Percentiles rank a stretch among this genome's conserved stretches.
Evolutionary conservation across 1,140 invertebrate species (phyloP).

Genomic region (Leptopilina clavipes): DNA sequence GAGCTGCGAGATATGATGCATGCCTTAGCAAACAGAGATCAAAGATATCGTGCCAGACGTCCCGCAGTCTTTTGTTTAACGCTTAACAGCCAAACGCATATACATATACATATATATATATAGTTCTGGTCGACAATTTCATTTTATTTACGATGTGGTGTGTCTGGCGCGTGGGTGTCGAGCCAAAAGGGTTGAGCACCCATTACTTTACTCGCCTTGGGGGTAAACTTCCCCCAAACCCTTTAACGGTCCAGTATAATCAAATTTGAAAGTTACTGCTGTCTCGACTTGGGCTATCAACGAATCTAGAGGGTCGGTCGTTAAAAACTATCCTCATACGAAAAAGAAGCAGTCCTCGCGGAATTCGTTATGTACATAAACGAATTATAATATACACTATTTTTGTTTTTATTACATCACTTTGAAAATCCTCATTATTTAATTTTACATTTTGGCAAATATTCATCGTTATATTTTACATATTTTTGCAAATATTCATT

Average conservation of each 20-base stretch:
- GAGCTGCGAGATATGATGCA: conserved; percentile 56
- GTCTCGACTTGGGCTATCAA: conserved; percentile 16
- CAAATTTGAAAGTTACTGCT: conserved; percentile 72
- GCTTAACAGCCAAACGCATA: conserved; percentile 60
- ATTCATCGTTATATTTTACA: too few relatives aligned
- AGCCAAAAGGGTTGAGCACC: conserved; percentile 66
- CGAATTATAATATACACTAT: too few relatives aligned
- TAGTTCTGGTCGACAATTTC: conserved; percentile 65
- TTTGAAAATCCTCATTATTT: too few relatives aligned
- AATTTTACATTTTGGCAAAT: too few relatives aligned
- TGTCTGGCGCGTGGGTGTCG: conserved; percentile 59
- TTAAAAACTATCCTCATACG: not conserved
- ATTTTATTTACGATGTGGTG: conserved; percentile 69
- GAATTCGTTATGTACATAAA: conserved; percentile 13
- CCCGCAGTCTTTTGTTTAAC: conserved; percentile 67
- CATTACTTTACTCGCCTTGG: conserved; percentile 63
- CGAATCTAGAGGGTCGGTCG: conserved; percentile 17
- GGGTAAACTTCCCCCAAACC: conserved; percentile 57
- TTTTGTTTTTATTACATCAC: too few relatives aligned
- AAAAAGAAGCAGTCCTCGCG: not conserved
- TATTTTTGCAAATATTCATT: too few relatives aligned
- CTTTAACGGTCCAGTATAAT: conserved; percentile 59
- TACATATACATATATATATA: too few relatives aligned
- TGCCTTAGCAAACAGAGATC: conserved; percentile 67
- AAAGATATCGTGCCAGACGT: conserved; percentile 63